Percentiles rank a stretch among this genome's conserved stretches.
Evolutionary conservation across 2,113 vertebrate genomes (phyloP).

Genomic region (Thalassoma bifasciatum): DNA sequence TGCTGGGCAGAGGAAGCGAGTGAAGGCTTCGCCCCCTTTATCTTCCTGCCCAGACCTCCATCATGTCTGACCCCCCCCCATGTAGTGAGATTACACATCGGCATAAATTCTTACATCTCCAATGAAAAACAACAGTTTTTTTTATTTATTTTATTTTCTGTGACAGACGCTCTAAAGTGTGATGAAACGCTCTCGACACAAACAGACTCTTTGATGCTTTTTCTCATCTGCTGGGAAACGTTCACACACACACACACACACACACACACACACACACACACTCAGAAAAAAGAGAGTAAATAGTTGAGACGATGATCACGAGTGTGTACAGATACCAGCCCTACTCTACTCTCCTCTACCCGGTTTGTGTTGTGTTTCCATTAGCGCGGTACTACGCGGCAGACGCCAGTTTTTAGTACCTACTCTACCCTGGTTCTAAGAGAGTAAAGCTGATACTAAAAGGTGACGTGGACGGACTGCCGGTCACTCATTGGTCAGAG

Average conservation of each 20-base stretch:
- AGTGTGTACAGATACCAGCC: no score
- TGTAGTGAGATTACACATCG: slow-evolving; percentile 45
- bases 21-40: slow-evolving; percentile 70
- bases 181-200: slow-evolving; percentile 26
- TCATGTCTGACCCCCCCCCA: slow-evolving; percentile 43
- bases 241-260: neutral
- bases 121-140: neutral
- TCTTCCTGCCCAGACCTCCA: slow-evolving; percentile 62
- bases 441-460: no score
- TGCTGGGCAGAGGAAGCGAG: slow-evolving; percentile 52
- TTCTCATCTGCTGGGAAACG: neutral
- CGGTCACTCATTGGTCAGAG: no score
- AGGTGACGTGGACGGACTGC: no score
- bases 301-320: neutral
- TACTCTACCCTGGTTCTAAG: no score
- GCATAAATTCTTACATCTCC: slow-evolving; percentile 17
- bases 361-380: no score
- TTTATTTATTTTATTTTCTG: no score
- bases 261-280: no score
- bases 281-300: neutral
- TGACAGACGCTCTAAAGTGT: slow-evolving; percentile 13
- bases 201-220: slow-evolving; percentile 11
- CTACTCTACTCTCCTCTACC: no score
- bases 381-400: no score
- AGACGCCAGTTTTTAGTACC: no score